A percentile compares a stretch with the other conserved stretches of the same genome.
phyloP scores from a whole-genome alignment of 64 coral and sea anemone species.

The Montipora capricornis region DNA sequence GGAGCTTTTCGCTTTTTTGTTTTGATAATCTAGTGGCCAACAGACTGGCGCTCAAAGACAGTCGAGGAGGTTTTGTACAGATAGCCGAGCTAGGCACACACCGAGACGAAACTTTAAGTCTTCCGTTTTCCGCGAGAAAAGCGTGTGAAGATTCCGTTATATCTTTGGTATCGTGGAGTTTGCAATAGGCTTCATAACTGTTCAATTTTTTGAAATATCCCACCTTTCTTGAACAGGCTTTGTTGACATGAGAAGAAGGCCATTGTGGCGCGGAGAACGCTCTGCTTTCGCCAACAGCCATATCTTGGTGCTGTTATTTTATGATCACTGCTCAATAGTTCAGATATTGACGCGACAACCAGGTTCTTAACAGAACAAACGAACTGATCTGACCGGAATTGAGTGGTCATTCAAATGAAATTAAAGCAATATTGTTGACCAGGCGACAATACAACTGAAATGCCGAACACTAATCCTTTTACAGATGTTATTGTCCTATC shows the following conservation, averaged over 20 bases:
- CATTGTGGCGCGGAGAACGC: not conserved
- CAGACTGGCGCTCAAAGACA: too few species aligned
- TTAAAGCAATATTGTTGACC: not conserved
- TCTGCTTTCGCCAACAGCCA: constrained; percentile 24
- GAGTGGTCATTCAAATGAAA: constrained; percentile 1
- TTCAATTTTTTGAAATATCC: not conserved
- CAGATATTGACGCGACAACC: not conserved
- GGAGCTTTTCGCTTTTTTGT: too few species aligned
- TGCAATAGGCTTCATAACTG: constrained; percentile 14
- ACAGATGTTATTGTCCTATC: not conserved
- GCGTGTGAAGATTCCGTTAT: not conserved
- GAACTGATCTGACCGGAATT: not conserved
- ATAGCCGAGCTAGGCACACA: too few species aligned
- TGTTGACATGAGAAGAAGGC: not conserved
- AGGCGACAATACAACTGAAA: not conserved
- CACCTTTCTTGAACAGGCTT: not conserved
- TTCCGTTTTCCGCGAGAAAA: not conserved
- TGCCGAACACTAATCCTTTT: not conserved
- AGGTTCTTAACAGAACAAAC: too few species aligned
- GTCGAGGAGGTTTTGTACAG: too few species aligned
- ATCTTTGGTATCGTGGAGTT: not conserved
- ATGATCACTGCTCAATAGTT: not conserved
- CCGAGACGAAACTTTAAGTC: too few species aligned
- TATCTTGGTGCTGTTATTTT: not conserved
- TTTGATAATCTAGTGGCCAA: too few species aligned